phyloP scores from a whole-genome alignment of 2,888 invertebrate genomes.

The Agriopis aurantiaria region DNA sequence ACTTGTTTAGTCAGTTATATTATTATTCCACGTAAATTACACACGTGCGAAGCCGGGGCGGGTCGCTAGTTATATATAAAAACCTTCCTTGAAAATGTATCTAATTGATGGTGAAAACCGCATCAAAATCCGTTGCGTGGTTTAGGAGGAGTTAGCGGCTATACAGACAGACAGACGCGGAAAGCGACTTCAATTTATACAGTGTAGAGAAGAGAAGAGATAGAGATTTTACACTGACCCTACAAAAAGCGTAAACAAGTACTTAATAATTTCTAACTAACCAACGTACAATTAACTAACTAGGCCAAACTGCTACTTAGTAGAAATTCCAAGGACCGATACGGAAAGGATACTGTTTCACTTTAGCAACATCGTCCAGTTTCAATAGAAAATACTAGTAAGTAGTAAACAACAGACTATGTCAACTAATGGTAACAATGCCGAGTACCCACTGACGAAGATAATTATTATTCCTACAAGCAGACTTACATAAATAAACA shows the following conservation, averaged over 20 bases:
- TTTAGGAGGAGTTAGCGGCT: too few species aligned
- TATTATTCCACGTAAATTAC: too few species aligned
- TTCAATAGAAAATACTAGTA: not conserved
- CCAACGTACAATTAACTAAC: not conserved
- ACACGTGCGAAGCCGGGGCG: too few species aligned
- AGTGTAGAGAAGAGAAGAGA: too few species aligned
- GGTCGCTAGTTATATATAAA: too few species aligned
- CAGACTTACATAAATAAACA: not conserved
- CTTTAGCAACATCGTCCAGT: not conserved
- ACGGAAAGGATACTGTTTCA: not conserved
- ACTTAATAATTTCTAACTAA: not conserved
- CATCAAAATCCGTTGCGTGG: too few species aligned
- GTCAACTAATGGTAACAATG: not conserved
- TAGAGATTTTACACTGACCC: not conserved
- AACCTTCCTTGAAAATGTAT: too few species aligned
- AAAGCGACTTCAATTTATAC: too few species aligned
- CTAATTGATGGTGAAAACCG: too few species aligned
- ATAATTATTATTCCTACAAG: not conserved
- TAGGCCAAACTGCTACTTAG: not conserved
- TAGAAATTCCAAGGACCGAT: not conserved
- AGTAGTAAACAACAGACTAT: not conserved
- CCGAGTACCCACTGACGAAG: not conserved
- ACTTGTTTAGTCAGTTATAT: too few species aligned
- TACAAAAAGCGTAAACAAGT: not conserved
- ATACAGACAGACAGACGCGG: too few species aligned